Base-by-base conservation (phyloP, 2,888 invertebrate genomes). In the Apamea monoglypha region DNA sequence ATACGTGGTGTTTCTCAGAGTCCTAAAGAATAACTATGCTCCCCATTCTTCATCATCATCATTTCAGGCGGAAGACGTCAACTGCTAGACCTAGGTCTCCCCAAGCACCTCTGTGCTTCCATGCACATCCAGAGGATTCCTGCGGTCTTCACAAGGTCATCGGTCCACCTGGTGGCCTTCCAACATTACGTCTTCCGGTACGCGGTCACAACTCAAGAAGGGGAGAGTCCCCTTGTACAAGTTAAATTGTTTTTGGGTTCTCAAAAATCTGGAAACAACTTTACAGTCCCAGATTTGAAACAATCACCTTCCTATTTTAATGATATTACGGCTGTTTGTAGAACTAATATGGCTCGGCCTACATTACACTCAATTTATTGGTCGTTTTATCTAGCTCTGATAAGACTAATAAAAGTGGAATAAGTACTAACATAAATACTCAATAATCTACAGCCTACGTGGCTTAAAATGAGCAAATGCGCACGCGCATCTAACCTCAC, bases 381-480 rank as follows among this genome's bases (percentile, higher is more conserved):
- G 36, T 76, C 0, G 10, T 77, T n/a, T 78, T 78, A 66, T 78
- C 66, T 47, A 47, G 44, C 66, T 36, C 56, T n/a, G 78, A 77
- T 77, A 78, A 77, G 6, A 29, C 4, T 12, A 66, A 78, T 78
- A 56, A 56, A 78, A 64, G 1, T 77, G 0, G 36, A 61, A 21
- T 14, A 59, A 14, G 56, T 59, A 16, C 12, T 29, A 18, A 44
- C 44, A 7, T 16, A 56, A 69, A 25, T 40, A 29, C 8, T 73
- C 25, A 16, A 56, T 73, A 47, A 8, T 59, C 12, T 18, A 56
- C 32, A 59, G 14, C 47, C 59, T 21, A n/a, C 36, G 36, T 50
- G 25, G 32, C 16, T 5, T 16, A 5, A 50, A 32, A 10, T 6
- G 0, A 18, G 56, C 56, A 29, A 74, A 67, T 79, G 75, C 74